Conservation (phyloP, 1,140 invertebrate species). For the Trichonephila clavata region DNA sequence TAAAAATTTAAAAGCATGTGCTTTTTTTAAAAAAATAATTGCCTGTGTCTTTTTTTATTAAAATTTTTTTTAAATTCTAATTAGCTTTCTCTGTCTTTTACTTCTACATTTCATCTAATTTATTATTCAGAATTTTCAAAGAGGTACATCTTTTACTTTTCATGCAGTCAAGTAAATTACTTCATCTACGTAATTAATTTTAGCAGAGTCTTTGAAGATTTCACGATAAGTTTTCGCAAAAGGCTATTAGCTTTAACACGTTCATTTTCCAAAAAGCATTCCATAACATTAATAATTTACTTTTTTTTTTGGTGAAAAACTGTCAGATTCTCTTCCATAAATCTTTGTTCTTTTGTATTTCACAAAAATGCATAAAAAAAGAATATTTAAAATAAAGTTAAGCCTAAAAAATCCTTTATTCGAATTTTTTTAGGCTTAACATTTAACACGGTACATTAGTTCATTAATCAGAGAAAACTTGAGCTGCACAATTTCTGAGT, state of each 20-base stretch:
- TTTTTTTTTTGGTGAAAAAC: background rate
- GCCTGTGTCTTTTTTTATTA: background rate
- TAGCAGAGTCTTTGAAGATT: background rate
- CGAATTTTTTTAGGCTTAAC: background rate
- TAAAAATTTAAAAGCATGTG: background rate
- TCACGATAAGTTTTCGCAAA: background rate
- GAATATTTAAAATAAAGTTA: background rate
- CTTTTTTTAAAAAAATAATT: background rate
- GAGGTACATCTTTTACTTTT: background rate
- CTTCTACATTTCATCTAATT: background rate
- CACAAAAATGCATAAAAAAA: background rate
- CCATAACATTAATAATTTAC: background rate
- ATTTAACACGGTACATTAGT: background rate
- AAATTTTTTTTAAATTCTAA: background rate
- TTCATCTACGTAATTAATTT: background rate
- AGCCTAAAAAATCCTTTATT: background rate
- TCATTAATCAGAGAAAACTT: constrained; percentile 4
- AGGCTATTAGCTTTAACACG: background rate
- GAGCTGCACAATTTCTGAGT: background rate
- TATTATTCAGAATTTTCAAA: background rate
- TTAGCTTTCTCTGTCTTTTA: too few species aligned
- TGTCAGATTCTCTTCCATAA: background rate
- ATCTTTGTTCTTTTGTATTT: background rate
- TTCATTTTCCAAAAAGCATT: background rate
- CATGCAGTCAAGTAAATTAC: background rate